Evolutionary conservation across 2,888 invertebrate genomes (phyloP).

Genomic region (Diarsia dahlii): DNA sequence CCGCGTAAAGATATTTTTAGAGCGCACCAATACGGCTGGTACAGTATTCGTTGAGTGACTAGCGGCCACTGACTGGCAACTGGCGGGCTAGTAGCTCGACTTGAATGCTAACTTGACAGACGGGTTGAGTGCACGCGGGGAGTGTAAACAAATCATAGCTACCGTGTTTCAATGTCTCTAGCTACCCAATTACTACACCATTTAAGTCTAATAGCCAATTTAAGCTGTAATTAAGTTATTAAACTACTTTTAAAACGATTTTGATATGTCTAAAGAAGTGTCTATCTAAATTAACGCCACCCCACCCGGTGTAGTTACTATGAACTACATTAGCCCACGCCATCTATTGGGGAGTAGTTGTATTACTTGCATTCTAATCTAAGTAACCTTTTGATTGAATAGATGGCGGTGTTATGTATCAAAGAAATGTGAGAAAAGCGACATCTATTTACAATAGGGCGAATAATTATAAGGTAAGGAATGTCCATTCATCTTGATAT

Average conservation of each 20-base stretch:
- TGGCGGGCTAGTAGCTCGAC: conserved; percentile 66
- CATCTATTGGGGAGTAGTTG: conserved; percentile 9
- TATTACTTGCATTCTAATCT: background rate
- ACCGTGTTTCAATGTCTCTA: background rate
- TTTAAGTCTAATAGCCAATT: background rate
- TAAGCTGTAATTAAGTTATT: background rate
- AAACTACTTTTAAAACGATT: background rate
- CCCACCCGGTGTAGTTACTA: conserved; percentile 29
- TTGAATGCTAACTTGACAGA: conserved; percentile 66
- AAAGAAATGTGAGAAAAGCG: conserved; percentile 6
- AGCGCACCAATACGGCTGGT: conserved; percentile 69
- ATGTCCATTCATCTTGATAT: background rate
- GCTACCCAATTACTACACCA: background rate
- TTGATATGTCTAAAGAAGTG: background rate
- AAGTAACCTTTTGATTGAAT: background rate
- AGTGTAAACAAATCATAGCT: conserved; percentile 46
- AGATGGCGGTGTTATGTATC: conserved; percentile 33
- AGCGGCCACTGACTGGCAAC: conserved; percentile 67
- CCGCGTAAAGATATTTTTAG: conserved; percentile 77
- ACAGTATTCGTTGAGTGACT: conserved; percentile 77
- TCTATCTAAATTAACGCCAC: conserved; percentile 12
- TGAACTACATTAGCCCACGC: conserved; percentile 14
- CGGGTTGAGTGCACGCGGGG: conserved; percentile 60
- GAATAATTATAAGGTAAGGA: background rate
- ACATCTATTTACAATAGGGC: conserved; percentile 34